Percentiles rank a stretch among this genome's conserved stretches.
Conservation (phyloP, 2,888 invertebrate genomes). For the Tipula lateralis region DNA sequence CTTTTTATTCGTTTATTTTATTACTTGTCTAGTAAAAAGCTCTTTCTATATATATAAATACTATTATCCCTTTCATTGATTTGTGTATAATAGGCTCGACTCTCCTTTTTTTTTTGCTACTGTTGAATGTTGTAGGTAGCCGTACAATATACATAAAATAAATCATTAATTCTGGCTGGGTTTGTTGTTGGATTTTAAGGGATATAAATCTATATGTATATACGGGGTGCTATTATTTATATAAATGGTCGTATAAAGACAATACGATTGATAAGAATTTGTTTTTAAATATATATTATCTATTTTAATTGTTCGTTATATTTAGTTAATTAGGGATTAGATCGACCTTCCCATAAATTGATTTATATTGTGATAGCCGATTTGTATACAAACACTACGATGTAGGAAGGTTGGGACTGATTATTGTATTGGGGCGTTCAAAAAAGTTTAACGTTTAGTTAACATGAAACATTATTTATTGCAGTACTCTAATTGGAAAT, state of each 20-base stretch:
- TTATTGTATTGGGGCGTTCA: too few relatives aligned
- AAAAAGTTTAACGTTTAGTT: too few relatives aligned
- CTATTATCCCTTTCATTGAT: background rate
- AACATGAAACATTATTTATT: too few relatives aligned
- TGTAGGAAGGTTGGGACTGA: too few relatives aligned
- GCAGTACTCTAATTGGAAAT: too few relatives aligned
- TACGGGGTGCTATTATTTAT: too few relatives aligned
- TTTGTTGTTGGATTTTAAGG: background rate
- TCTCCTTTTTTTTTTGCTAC: background rate
- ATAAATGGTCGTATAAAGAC: background rate
- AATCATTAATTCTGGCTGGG: background rate
- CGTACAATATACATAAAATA: background rate
- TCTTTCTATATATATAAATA: background rate
- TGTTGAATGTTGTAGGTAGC: constrained; percentile 11
- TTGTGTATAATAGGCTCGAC: background rate
- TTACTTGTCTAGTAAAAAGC: background rate
- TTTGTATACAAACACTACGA: too few relatives aligned
- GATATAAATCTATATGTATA: background rate
- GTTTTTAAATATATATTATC: background rate
- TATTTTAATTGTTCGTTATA: background rate
- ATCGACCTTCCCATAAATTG: background rate
- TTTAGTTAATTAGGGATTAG: background rate
- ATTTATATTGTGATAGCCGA: too few relatives aligned
- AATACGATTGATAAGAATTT: background rate
- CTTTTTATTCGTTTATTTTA: background rate